These are phyloP conservation scores for Argopecten irradians DNA, from an alignment of 1,140 invertebrate species.

Conservation along the genomic window DNA sequence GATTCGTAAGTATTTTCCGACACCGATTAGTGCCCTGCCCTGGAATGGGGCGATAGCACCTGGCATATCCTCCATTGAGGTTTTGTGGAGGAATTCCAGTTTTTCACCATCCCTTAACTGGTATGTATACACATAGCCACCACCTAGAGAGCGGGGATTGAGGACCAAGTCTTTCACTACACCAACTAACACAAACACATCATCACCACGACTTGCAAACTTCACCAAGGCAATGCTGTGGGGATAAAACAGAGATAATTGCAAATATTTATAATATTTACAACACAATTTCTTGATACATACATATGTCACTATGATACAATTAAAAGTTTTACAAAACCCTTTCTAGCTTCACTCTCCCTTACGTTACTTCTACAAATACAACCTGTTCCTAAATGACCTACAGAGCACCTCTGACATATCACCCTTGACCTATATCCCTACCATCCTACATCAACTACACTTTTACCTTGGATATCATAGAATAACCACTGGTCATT, in stretches of 20 bases:
- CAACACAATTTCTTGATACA: neutral
- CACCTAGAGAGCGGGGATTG: conserved; percentile 87
- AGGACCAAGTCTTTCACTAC: conserved; percentile 94
- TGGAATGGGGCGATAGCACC: conserved; percentile 82
- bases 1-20: conserved; percentile 92
- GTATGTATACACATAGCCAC: conserved; percentile 93
- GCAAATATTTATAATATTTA: neutral
- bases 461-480: too few relatives aligned
- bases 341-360: too few relatives aligned
- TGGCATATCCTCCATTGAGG: conserved; percentile 92
- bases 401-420: too few relatives aligned
- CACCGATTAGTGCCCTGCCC: conserved; percentile 92
- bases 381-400: too few relatives aligned
- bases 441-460: too few relatives aligned
- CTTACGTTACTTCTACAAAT: too few relatives aligned
- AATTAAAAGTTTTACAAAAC: too few relatives aligned
- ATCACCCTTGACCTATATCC: too few relatives aligned
- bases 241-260: conserved; percentile 51
- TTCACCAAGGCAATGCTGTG: conserved; percentile 85
- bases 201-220: conserved; percentile 84
- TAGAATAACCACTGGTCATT: too few relatives aligned
- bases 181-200: conserved; percentile 89
- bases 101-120: conserved; percentile 82
- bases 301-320: neutral
- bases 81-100: conserved; percentile 95